Base-by-base conservation (phyloP, 2,113 vertebrate species). In the Centropus unirufus region DNA sequence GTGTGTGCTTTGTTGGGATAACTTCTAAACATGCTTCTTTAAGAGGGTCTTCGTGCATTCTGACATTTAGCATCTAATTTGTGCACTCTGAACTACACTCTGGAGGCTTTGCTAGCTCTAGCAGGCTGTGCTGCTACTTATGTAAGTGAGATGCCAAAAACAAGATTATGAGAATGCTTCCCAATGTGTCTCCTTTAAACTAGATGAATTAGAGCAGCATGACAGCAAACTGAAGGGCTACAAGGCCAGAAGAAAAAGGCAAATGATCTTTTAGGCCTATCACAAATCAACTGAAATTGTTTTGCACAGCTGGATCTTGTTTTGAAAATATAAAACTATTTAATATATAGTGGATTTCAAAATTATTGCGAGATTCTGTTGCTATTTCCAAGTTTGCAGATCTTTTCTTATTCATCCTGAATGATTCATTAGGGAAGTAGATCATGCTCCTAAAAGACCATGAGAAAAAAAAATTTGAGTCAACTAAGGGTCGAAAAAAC, bases 351-450 rank as follows among this genome's bases (percentile, higher is more conserved):
- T 82, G 29, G 78, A 58, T 81, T 44, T 89, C 23, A 62, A 68
- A 73, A 55, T 11, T 18, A 68, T 79, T 90, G 61, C 0, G 1
- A 91, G 62, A 78, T 89, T 85, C 59, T 87, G 34, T 76, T 75
- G 36, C 82, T 80, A 8, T 91, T 84, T 92, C 78, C 92, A 95
- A 80, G 29, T 83, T 39, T 24, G 19, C 46, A 81, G 47, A 42
- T 67, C 52, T 88, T 83, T 93, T 81, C 46, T 74, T 47, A 40
- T 74, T 83, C 39, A 21, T 67, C 86, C 47, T 92, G 67, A 85
- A 30, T 87, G 91, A 95, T 91, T 92, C 95, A 82, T 75, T 89
- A 81, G 85, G 91, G 93, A 96, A 96, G 80, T 83, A 78, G 89
- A 82, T 89, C 75, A 81, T 88, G 63, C 83, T 95, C 47, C 83